Percentiles rank a stretch among this genome's conserved stretches.
Conservation (phyloP, 2,888 invertebrate species). For the Neoscelio sp. region DNA sequence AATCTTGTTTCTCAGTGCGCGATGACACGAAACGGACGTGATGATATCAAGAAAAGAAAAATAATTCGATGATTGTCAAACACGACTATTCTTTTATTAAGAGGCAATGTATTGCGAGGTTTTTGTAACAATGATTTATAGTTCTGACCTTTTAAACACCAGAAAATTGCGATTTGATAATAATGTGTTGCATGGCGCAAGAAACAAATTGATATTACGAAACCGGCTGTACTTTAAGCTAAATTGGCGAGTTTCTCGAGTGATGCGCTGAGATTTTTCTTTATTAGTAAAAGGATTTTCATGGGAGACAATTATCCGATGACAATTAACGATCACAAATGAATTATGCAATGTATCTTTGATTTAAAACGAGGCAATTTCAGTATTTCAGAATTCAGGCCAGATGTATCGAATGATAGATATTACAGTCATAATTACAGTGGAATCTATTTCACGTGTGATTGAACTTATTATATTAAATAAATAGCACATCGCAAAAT, state of each 20-base stretch:
- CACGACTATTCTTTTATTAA: slow-evolving; percentile 15
- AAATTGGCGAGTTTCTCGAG: slow-evolving; percentile 35
- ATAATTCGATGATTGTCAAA: no score
- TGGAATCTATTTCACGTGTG: slow-evolving; percentile 60
- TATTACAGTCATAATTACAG: slow-evolving; percentile 41
- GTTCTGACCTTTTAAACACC: slow-evolving; percentile 40
- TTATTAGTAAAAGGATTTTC: neutral
- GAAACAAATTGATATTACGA: slow-evolving; percentile 43
- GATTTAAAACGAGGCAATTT: no score
- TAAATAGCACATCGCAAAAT: slow-evolving; percentile 19
- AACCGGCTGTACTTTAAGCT: slow-evolving; percentile 11
- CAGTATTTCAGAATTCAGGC: slow-evolving; percentile 54
- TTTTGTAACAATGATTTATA: slow-evolving; percentile 43
- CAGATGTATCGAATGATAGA: slow-evolving; percentile 14
- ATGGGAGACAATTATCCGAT: slow-evolving; percentile 3
- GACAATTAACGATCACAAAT: slow-evolving; percentile 29
- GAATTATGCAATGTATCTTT: no score
- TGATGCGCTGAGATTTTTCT: slow-evolving; percentile 20
- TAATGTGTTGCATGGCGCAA: slow-evolving; percentile 16
- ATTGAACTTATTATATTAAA: slow-evolving; percentile 59
- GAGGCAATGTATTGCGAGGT: slow-evolving; percentile 7
- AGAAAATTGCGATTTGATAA: slow-evolving; percentile 55
- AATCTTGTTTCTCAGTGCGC: no score
- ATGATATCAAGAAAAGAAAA: no score
- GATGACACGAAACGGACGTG: no score